These are phyloP conservation scores for Megaceryle maxima DNA, from an alignment of 2,113 vertebrate genomes.

Conservation along the genomic window DNA sequence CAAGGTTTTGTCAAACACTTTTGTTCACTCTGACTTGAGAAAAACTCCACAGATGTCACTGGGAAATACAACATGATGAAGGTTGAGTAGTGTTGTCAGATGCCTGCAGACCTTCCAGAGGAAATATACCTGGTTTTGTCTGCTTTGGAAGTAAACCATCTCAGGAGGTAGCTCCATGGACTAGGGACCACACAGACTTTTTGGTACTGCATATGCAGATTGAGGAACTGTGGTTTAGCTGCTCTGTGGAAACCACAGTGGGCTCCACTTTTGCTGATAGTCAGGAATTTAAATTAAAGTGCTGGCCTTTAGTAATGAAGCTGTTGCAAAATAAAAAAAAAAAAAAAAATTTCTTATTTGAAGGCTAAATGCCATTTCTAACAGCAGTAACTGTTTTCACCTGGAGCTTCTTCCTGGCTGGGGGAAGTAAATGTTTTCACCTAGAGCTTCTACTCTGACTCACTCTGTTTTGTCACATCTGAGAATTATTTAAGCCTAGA, in stretches of 20 bases:
- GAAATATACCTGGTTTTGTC: not conserved
- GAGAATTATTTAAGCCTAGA: not conserved
- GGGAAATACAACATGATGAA: not conserved
- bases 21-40: not conserved
- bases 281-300: not conserved
- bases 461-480: conserved; percentile 18
- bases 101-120: not conserved
- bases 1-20: not conserved
- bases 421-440: not conserved
- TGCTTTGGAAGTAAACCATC: not conserved
- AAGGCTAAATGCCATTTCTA: not conserved
- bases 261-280: not conserved
- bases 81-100: not conserved
- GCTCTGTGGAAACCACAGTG: not conserved
- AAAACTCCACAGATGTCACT: not conserved
- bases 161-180: not conserved
- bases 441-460: not conserved
- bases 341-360: not conserved
- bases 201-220: not conserved
- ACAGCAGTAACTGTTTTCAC: not conserved
- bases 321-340: not conserved
- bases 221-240: not conserved
- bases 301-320: not conserved
- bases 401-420: not conserved
- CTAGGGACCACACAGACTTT: not conserved